Base-by-base conservation (phyloP, 2,113 vertebrate species). In the Scatophagus argus region DNA sequence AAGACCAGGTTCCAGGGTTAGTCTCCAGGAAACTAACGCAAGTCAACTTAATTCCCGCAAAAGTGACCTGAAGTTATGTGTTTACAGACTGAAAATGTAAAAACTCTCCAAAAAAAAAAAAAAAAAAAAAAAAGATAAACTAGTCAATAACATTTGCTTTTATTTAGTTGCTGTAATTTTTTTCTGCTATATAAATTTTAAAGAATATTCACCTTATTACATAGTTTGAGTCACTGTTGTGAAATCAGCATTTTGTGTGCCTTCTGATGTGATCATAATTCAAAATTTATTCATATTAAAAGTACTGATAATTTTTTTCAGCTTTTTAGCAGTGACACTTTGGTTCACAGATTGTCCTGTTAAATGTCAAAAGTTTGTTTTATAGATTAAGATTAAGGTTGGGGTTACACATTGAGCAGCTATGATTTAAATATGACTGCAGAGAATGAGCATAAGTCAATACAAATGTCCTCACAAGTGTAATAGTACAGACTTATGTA, bases 401-500 rank as follows among this genome's bases (percentile, higher is more conserved):
- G 11, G 25, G 11, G 46, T 76, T 29, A 13, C 10, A 32, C 44
- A 47, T 31, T 1, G 14, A 44, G 27, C 21, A 19, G 3, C 14
- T 43, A 6, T 13, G 23, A 14, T 29, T 32, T 5, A 7, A 62
- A 59, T 51, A 54, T 27, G 8, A 10, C 55, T 44, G 34, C 13
- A 34, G 31, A 71, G 34, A 27, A 59, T 52, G 0, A 29, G 36
- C 12, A 34, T 4, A 44, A 77, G 25, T 52, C 23, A 17, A 43
- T 23, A 38, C 32, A 60, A 79, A 73, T 19, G 69, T 75, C 55
- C 67, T 82, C 62, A 59, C 27, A 32, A 74, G 39, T 61, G 23
- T 16, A 54, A 55, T 6, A 73, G 36, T 11, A 3, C 46, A 29
- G 70, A 58, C 65, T 12, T 46, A 51, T 59, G 59, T 36, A 55